Base-by-base conservation (phyloP, 1,140 invertebrate genomes). In the Cepaea nemoralis region DNA sequence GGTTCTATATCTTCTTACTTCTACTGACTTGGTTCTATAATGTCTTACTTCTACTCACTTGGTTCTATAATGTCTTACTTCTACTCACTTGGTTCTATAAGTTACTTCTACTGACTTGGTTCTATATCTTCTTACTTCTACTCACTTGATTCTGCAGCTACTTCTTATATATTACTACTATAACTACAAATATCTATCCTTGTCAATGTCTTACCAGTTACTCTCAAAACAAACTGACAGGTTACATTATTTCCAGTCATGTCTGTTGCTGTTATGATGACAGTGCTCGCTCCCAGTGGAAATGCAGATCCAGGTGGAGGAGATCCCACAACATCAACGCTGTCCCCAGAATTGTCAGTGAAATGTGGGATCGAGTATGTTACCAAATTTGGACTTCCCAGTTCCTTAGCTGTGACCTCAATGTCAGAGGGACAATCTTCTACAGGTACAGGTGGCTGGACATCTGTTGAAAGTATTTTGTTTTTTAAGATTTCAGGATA, bases 261-360 rank as follows among this genome's bases (percentile, higher is more conserved):
- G 31, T 69, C 67, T 35, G 67, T 33, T 16, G 67, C 67, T 16
- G 14, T 14, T 8, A 69, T 39, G 14, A 14, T 3, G 14, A 69
- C 67, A 8, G 31, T 69, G 24, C 27, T 69, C 14, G 14, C 12
- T 39, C 67, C 67, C 6, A 69, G 31, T 22, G 67, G 33, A 39
- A 69, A 69, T 19, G 8, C 37, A 12, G 67, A 35, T 33, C 16
- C 6, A 10, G 67, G 35, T 22, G 37, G 33, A 35, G 67, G 67
- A 12, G 5, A 10, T 69, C 5, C 31, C 31, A 3, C 37, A 37
- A 69, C 67, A 37, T 6, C 5, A 10, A 69, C 67, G 8, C 14
- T 14, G 6, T 69, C 67, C 16, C 67, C 67, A 37, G 67, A 69
- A 69, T 69, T 69, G 67, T 69, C 67, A 33, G 37, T 39, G 37